Evolutionary conservation across 2,888 invertebrate genomes (phyloP), one percentile per base, ranked within the genome.

Genomic region (Steinernema scapterisci): DNA sequence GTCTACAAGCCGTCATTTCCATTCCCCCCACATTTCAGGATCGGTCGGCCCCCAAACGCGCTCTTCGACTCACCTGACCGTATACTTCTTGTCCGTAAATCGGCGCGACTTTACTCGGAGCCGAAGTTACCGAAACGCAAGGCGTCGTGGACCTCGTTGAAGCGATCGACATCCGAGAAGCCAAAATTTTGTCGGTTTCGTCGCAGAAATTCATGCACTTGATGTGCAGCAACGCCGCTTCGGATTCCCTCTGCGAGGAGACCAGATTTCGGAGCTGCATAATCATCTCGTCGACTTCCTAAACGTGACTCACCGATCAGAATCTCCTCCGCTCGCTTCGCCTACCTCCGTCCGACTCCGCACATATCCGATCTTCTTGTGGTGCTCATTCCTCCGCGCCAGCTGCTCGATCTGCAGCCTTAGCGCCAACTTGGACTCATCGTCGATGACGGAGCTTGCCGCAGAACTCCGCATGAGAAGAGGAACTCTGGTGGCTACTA

Each of bases 191-290:
- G n/a, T 85, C 85, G 0, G 81, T 83, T 56, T 84, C 85, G 56
- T 85, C 84, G 21, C 83, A 78, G 48, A 80, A 79, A 46, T 78
- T 76, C 27, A 83, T 74, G 56, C 82, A 84, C 72, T 83, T 84
- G 44, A 86, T 70, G 70, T 84, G 83, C 38, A 80, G 80, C 19
- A 81, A 79, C 23, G 84, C 81, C 5, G 81, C 81, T 19, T 79
- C 79, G n/a, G 77, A 80, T 11, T 83, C 80, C 71, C 79, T 77
- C 31, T 73, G 74, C 11, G 78, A 63, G 19, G 63, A 63, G 11
- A 82, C 75, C 25, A 83, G 21, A 63, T 81, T 80, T 43, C 83
- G 74, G 11, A 83, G 75, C 70, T 75, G 73, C 43, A 84, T 77
- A 45, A 83, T 83, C 72, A 79, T 75, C 9, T 56, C 27, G 19